Evolutionary conservation across 1,140 invertebrate species (phyloP), one percentile per base, ranked within the genome.

Genomic region (Chrysomallon squamiferum): DNA sequence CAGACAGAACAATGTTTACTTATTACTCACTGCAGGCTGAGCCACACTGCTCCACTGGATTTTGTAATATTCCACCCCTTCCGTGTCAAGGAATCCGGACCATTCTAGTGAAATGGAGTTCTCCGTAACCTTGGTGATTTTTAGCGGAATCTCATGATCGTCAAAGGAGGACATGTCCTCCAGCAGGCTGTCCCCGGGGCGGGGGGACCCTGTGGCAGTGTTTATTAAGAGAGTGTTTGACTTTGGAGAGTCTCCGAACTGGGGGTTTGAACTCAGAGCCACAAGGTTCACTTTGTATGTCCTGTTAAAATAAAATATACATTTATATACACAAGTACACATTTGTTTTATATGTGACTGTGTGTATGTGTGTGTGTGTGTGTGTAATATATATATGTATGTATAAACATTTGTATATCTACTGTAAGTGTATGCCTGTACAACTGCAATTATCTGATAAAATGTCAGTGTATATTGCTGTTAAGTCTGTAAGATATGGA

Each of bases 31-130:
- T 9, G 76, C 75, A 33, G 82, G 81, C 61, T 85, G 82, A 11
- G 80, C 83, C 9, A 84, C 81, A 74, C 77, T 82, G 62, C 74
- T 84, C 84, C 83, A 85, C 59, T 83, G 79, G 27, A 84, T 77
- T 72, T 78, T 83, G 70, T 82, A 85, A 38, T 72, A 78, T 6
- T 69, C 74, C 27, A 84, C 66, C 4, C 72, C 77, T 15, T 82
- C 77, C 22, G 73, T 75, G 62, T 78, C 80, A 22, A 79, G 33
- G 69, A 82, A 85, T 11, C 61, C 60, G 33, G 71, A 72, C 84
- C 84, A 86, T 64, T 84, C 83, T 25, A 86, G 59, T 54, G 84
- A 78, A 45, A 85, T 81, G 35, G 76, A 73, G 7, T 74, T 77
- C 27, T 84, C 81, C 22, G 75, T 77, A 25, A 84, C 71, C 52